Conservation (phyloP, 1,140 invertebrate genomes). For the Laodelphax striatellus region DNA sequence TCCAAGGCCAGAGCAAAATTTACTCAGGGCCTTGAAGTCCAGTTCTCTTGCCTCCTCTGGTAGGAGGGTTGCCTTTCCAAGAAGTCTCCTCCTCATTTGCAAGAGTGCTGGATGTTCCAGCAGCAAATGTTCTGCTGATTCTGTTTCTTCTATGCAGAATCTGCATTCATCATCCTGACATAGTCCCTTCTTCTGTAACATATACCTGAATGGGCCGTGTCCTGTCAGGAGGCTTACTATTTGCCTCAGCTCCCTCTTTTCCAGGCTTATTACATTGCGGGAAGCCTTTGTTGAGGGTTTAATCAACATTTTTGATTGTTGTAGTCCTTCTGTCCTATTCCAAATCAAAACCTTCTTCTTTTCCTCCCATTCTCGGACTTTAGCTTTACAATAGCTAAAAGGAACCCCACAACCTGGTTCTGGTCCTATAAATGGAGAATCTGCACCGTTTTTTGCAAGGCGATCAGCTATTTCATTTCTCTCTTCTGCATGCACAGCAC, state of each 20-base stretch:
- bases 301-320: not conserved
- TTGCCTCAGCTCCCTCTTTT: not conserved
- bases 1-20: no score
- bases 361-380: no score
- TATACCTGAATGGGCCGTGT: not conserved
- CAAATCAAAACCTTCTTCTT: not conserved
- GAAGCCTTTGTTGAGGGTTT: not conserved
- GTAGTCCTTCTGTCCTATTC: not conserved
- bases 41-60: not conserved
- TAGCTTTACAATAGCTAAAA: no score
- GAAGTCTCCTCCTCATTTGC: no score
- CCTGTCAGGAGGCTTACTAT: not conserved
- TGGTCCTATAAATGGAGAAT: not conserved
- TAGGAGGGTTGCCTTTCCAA: not conserved
- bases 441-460: not conserved
- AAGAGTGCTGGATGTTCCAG: no score
- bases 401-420: not conserved
- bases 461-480: no score
- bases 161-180: not conserved
- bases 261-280: not conserved
- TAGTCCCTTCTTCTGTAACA: not conserved
- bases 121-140: not conserved
- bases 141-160: not conserved
- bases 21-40: no score
- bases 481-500: no score